A percentile compares a stretch with the other conserved stretches of the same genome.
phyloP scores from a whole-genome alignment of 1,140 invertebrate genomes.

The Brachionus koreanus region DNA sequence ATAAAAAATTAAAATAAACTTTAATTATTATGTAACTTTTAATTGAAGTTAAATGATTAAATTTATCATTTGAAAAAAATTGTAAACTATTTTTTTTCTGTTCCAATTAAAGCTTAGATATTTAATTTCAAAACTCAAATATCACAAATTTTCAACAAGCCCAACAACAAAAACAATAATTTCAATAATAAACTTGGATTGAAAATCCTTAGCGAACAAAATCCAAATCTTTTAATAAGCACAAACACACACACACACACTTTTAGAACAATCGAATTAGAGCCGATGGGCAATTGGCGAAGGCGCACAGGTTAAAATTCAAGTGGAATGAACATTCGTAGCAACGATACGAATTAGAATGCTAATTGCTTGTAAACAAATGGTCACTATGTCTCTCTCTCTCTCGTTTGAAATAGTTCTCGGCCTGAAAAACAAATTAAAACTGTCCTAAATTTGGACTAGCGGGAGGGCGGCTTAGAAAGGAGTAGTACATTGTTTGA shows the following conservation, averaged over 20 bases:
- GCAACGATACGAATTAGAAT: not conserved
- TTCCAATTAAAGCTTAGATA: not conserved
- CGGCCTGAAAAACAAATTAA: not conserved
- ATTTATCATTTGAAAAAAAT: not conserved
- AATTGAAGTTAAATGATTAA: conserved; percentile 5
- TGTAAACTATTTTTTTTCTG: not conserved
- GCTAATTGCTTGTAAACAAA: conserved; percentile 1
- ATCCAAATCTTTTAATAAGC: not conserved
- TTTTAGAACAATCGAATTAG: not conserved
- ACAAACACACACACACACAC: not conserved
- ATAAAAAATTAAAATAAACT: not conserved
- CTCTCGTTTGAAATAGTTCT: not conserved
- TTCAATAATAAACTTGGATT: not conserved
- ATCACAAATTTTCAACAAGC: not conserved
- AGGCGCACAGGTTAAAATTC: not conserved
- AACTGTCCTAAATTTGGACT: not conserved
- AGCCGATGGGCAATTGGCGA: not conserved
- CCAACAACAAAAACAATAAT: not conserved
- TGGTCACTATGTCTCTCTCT: not conserved
- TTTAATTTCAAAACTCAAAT: not conserved
- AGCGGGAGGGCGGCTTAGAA: not conserved
- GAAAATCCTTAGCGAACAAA: not conserved
- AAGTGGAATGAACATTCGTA: not conserved
- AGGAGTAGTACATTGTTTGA: conserved; percentile 1
- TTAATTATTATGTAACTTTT: not conserved